phyloP scores from a whole-genome alignment of 1,140 invertebrate species.

The Drosophila varians region DNA sequence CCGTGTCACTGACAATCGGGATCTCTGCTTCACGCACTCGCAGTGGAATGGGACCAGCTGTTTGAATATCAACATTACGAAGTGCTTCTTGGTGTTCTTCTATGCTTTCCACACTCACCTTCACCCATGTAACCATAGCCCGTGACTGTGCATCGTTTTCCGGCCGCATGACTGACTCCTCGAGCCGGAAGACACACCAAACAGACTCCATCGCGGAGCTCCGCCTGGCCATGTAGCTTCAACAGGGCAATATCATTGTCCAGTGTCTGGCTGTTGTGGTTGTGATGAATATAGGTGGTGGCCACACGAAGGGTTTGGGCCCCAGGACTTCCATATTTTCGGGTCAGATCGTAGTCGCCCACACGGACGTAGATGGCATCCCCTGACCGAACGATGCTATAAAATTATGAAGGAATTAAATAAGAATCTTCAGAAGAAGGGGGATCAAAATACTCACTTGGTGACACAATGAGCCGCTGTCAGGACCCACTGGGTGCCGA shows the following conservation, averaged over 20 bases:
- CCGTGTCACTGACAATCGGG: slow-evolving; percentile 95
- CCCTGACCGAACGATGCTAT: slow-evolving; percentile 94
- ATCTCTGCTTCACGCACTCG: slow-evolving; percentile 94
- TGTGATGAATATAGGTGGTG: slow-evolving; percentile 97
- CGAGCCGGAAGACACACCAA: slow-evolving; percentile 90
- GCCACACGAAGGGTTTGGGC: slow-evolving; percentile 94
- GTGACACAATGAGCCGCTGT: slow-evolving; percentile 98
- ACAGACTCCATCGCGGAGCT: slow-evolving; percentile 92
- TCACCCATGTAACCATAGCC: slow-evolving; percentile 98
- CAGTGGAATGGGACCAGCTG: slow-evolving; percentile 95
- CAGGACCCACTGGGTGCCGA: slow-evolving; percentile 97
- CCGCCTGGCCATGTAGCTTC: slow-evolving; percentile 95
- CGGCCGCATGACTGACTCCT: slow-evolving; percentile 92
- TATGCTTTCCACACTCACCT: slow-evolving; percentile 85
- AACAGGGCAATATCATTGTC: slow-evolving; percentile 98
- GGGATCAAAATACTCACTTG: slow-evolving; percentile 94
- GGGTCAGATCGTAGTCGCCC: slow-evolving; percentile 95
- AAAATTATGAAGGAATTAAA: background rate
- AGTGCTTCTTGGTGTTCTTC: background rate
- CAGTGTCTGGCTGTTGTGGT: slow-evolving; percentile 97
- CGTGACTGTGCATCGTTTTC: slow-evolving; percentile 95
- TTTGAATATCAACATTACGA: background rate
- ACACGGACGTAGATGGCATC: slow-evolving; percentile 96
- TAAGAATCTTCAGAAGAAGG: too few species aligned
- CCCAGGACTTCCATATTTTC: slow-evolving; percentile 93